Percentiles rank a stretch among this genome's conserved stretches.
phyloP scores from a whole-genome alignment of 2,797 vertebrate species.

The Pseudochirops cupreus region DNA sequence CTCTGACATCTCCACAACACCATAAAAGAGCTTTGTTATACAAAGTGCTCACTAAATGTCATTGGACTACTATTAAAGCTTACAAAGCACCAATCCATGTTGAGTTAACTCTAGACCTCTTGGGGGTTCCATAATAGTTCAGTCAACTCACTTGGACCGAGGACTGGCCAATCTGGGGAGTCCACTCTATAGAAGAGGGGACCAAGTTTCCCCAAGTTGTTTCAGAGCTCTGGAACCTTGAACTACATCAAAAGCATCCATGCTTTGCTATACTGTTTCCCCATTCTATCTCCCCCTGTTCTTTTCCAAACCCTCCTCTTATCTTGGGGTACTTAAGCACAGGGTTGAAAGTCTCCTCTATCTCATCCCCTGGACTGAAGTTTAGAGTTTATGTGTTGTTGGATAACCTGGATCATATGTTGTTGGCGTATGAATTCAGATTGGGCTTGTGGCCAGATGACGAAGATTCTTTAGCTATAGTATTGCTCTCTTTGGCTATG shows the following conservation, averaged over 20 bases:
- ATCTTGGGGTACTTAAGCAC: not conserved
- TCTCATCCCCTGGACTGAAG: not conserved
- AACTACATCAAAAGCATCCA: not conserved
- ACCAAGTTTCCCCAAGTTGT: not conserved
- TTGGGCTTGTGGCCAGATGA: not conserved
- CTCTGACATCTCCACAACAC: not conserved
- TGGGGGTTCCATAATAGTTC: not conserved
- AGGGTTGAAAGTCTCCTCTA: not conserved
- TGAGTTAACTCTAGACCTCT: not conserved
- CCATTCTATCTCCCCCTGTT: not conserved
- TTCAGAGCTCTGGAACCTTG: not conserved
- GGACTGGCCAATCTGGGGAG: not conserved
- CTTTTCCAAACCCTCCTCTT: not conserved
- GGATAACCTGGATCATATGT: slow-evolving; percentile 20
- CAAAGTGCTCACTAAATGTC: not conserved
- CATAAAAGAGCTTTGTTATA: not conserved
- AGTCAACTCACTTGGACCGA: not conserved
- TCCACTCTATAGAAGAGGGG: not conserved
- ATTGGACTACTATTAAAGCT: not conserved
- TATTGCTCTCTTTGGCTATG: not conserved
- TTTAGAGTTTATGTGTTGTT: slow-evolving; percentile 1
- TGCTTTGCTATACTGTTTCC: not conserved
- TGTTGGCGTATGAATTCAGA: slow-evolving; percentile 6
- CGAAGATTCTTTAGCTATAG: slow-evolving; percentile 15
- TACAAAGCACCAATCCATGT: not conserved